Percentiles rank a stretch among this genome's conserved stretches.
phyloP scores from a whole-genome alignment of 1,140 invertebrate genomes.

The Leptinotarsa texana region DNA sequence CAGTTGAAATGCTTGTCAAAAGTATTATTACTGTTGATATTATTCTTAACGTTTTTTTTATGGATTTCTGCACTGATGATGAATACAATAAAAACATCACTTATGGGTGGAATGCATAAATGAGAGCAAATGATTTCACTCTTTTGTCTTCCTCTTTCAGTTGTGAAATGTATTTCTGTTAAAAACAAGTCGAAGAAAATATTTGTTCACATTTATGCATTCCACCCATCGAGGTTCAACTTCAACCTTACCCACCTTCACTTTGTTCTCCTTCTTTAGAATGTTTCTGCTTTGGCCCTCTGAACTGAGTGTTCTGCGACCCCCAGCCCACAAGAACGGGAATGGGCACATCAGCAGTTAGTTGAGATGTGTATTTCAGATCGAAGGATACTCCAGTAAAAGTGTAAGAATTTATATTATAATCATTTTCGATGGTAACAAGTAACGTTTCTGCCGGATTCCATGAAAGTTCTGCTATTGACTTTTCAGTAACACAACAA shows the following conservation, averaged over 20 bases:
- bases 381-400: slow-evolving; percentile 10
- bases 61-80: too few species aligned
- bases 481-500: neutral
- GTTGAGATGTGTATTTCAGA: slow-evolving; percentile 11
- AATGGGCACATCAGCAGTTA: slow-evolving; percentile 28
- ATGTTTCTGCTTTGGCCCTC: slow-evolving; percentile 33
- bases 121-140: neutral
- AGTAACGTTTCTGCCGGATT: slow-evolving; percentile 32
- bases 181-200: slow-evolving; percentile 1
- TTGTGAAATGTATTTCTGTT: neutral
- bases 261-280: slow-evolving; percentile 23
- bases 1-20: too few species aligned
- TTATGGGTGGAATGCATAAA: too few species aligned
- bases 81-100: too few species aligned
- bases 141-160: neutral
- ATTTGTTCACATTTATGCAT: neutral
- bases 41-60: too few species aligned
- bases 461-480: slow-evolving; percentile 27
- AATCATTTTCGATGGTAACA: slow-evolving; percentile 22
- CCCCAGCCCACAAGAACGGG: slow-evolving; percentile 45
- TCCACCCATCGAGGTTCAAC: neutral
- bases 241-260: slow-evolving; percentile 19
- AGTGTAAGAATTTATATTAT: slow-evolving; percentile 18
- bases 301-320: slow-evolving; percentile 43
- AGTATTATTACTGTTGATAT: too few species aligned